Conservation (phyloP, 2,113 vertebrate genomes). For the Rhineura floridana region DNA sequence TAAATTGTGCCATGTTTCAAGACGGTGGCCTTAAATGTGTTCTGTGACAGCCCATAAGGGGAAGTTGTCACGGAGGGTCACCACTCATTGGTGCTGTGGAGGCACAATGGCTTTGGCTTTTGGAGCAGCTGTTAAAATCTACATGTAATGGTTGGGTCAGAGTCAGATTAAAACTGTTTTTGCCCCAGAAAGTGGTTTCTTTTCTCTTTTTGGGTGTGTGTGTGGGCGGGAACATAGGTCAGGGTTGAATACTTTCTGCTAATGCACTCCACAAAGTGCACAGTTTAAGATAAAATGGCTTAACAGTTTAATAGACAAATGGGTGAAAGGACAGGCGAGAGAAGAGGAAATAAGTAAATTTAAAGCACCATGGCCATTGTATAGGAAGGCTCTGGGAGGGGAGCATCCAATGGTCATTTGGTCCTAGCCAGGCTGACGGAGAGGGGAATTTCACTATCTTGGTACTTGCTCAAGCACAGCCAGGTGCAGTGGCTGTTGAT, state of each 20-base stretch:
- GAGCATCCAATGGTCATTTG: background rate
- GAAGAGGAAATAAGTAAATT: background rate
- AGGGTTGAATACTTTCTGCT: background rate
- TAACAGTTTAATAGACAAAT: background rate
- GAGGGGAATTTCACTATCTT: background rate
- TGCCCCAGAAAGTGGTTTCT: background rate
- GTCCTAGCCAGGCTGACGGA: background rate
- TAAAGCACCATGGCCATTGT: background rate
- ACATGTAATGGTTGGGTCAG: background rate
- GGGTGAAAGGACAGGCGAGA: background rate
- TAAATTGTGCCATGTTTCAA: background rate
- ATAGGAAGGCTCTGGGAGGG: background rate
- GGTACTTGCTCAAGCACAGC: background rate
- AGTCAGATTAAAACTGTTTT: background rate
- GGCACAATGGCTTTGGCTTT: background rate
- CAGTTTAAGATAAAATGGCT: background rate
- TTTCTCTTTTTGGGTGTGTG: background rate
- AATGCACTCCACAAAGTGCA: background rate
- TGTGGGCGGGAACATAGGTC: no score
- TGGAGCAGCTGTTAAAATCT: background rate
- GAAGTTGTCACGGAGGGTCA: background rate
- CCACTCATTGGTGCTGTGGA: background rate
- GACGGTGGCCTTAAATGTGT: background rate
- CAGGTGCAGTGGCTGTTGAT: background rate
- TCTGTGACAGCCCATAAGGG: background rate